Base-by-base conservation (phyloP, 1,140 invertebrate genomes). In the Anadara kagoshimensis region DNA sequence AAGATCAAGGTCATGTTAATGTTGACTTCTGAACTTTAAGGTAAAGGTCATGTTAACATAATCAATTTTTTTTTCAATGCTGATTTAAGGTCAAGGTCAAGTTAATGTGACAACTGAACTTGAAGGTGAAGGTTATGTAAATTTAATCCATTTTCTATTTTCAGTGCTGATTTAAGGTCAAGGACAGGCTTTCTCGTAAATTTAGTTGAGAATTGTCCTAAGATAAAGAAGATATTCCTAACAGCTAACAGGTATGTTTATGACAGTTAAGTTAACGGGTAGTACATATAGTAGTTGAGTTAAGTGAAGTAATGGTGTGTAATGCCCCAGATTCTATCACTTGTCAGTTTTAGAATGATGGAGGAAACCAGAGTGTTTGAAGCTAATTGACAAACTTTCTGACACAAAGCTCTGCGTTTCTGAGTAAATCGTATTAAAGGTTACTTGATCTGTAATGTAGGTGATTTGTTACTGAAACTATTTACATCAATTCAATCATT, bases 141-240 rank as follows among this genome's bases (percentile, higher is more conserved):
- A 18, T 51, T 3, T 29, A 18, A 22, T 1, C n/a, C 16, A 7
- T 26, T 54, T 53, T 65, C 18, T 53, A 56, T 66, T 80, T 76
- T 75, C 68, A 80, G 68, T 73, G 69, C 63, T 89, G 58, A 73
- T 18, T 43, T 78, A 45, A 29, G 51, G 20, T 73, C 73, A 69
- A 61, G 53, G 7, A 65, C 53, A 41, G 18, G 24, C 8, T 71
- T 54, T 62, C 66, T 63, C 8, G 29, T 72, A 20, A 41, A 76
- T 16, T 36, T 93, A 4, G 86, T 91, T 0, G 85, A 79, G 54
- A 90, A 91, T 1, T 95, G 94, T 73, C 91, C 88, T 3, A 91
- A 91, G 49, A 81, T 96, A 5, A 93, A 93, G 73, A 95, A 95
- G 85, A 86, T 95, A 11, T 95, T 94, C 86, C 85, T 96, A 0